Evolutionary conservation across 2,888 invertebrate genomes (phyloP), one percentile per base, ranked within the genome.

Genomic region (Harpalus rufipes): DNA sequence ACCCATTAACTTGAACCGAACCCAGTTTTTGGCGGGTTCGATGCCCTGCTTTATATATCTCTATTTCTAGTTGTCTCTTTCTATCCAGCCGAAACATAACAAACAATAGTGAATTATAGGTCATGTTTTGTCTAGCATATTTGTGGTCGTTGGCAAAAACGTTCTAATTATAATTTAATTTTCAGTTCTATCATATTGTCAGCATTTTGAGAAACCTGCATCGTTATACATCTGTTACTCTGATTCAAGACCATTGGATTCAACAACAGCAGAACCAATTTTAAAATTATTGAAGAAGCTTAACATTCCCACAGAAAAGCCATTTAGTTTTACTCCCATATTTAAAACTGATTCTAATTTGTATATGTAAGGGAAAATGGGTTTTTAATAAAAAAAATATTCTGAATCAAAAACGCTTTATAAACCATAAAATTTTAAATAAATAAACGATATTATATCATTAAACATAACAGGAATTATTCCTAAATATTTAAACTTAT

Each of bases 221-320:
- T 87, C 87, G 25, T 87, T 90, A 65, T 91, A 89, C 86, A 85
- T 90, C 14, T 87, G 88, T 4, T 91, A 89, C 86, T 87, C 89
- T 72, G 90, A 90, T 81, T 87, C 88, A 65, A 87, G 89, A 39
- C 89, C 89, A 7, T 85, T 90, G 80, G 90, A 91, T 88, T 90
- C 90, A 8, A 76, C 88, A 56, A 91, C 89, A 86, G 87, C 89
- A 14, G 86, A 87, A 44, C 88, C 89, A 68, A 85, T 91, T 76
- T 72, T 90, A 39, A 86, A 88, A 14, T 86, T 89, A 84, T 85
- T 88, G 6, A 41, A 84, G 18, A 61, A 86, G 56, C 65, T 88
- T n/a, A 85, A 86, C 14, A 80, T 87, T 51, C 72, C 78, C 32
- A 84, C 86, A 8, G 44, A 81, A 14, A 86, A 85, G 18, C 16